These are phyloP conservation scores for Cardiocondyla obscurior DNA, from an alignment of 1,140 invertebrate species.

Conservation along the genomic window DNA sequence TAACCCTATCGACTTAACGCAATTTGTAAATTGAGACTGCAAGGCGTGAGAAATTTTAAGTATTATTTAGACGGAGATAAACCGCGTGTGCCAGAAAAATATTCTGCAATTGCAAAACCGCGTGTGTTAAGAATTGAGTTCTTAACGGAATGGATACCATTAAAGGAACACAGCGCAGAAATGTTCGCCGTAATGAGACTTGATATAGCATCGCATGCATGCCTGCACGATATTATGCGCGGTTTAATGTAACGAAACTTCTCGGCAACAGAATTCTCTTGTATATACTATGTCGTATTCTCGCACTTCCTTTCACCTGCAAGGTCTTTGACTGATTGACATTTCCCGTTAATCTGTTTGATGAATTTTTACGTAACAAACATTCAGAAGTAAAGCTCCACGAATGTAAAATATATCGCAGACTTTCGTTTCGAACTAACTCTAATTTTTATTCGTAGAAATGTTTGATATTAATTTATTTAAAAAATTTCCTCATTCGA, in stretches of 20 bases:
- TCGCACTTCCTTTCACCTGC: background rate
- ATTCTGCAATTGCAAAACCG: background rate
- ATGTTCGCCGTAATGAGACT: background rate
- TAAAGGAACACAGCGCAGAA: slow-evolving; percentile 5
- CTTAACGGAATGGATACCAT: background rate
- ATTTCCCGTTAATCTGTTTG: background rate
- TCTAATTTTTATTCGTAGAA: background rate
- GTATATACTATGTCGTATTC: background rate
- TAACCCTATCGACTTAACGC: too few species aligned
- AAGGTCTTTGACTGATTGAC: background rate
- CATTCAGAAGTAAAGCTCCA: background rate
- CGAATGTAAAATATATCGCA: background rate
- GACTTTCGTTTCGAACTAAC: background rate
- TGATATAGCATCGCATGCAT: slow-evolving; percentile 7
- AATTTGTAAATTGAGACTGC: background rate
- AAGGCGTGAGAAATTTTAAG: background rate
- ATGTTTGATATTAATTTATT: background rate
- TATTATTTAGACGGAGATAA: background rate
- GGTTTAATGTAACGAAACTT: background rate
- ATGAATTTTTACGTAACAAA: background rate
- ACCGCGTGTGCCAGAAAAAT: background rate
- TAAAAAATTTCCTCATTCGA: background rate
- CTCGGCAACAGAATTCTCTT: background rate
- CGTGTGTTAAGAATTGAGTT: background rate
- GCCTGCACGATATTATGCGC: background rate